Percentiles rank a stretch among this genome's conserved stretches.
These are phyloP conservation scores for Epicampocera succincta DNA, from an alignment of 2,888 invertebrate species.

Conservation along the genomic window DNA sequence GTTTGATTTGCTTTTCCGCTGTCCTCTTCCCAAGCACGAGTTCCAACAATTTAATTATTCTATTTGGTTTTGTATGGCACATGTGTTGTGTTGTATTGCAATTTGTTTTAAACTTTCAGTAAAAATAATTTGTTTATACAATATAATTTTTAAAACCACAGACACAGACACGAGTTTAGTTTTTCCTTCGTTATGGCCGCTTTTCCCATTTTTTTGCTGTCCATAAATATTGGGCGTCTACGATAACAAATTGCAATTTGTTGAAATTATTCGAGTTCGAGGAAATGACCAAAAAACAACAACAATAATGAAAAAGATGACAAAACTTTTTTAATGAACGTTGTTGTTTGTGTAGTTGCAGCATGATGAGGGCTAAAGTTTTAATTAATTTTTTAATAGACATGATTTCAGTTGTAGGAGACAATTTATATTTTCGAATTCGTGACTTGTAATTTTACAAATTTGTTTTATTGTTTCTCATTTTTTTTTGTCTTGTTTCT, in stretches of 20 bases:
- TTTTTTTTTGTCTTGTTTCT: neutral
- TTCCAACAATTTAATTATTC: constrained; percentile 66
- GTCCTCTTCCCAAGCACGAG: constrained; percentile 8
- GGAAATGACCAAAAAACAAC: neutral
- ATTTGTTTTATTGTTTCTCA: constrained; percentile 43
- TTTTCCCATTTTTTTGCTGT: constrained; percentile 9
- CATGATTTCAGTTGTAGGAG: constrained; percentile 35
- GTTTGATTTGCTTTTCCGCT: constrained; percentile 3
- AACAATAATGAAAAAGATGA: neutral
- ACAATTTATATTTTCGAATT: constrained; percentile 49
- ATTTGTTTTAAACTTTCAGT: neutral
- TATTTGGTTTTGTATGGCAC: constrained; percentile 41
- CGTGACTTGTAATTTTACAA: constrained; percentile 63
- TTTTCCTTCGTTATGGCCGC: neutral
- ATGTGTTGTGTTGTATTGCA: constrained; percentile 6
- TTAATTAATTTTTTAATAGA: constrained; percentile 57
- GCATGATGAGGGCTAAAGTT: constrained; percentile 43
- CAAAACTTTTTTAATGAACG: constrained; percentile 47
- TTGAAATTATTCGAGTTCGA: constrained; percentile 37
- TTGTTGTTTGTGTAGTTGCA: constrained; percentile 1
- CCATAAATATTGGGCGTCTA: constrained; percentile 51
- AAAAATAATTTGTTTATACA: constrained; percentile 16
- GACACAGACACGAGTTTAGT: neutral
- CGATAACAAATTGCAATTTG: constrained; percentile 58
- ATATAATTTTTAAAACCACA: constrained; percentile 21